phyloP scores from a whole-genome alignment of 2,888 invertebrate genomes.

The Drosophila prostipennis region DNA sequence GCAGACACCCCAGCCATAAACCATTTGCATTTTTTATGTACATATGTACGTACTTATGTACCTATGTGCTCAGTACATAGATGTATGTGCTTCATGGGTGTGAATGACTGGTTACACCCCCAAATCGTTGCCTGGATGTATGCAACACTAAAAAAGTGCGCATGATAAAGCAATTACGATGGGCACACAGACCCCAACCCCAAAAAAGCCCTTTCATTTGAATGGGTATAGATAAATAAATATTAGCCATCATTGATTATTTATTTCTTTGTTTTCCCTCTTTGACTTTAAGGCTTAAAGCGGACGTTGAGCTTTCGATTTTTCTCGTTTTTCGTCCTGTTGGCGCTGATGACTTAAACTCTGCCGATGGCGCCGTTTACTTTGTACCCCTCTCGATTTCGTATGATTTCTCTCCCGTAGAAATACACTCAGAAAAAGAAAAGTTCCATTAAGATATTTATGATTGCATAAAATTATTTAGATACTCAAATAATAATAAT shows the following conservation, averaged over 20 bases:
- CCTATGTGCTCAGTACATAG: constrained; percentile 27
- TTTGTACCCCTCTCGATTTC: constrained; percentile 20
- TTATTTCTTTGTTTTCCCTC: constrained; percentile 45
- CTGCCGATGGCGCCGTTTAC: constrained; percentile 68
- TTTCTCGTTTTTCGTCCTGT: constrained; percentile 36
- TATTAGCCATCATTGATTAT: constrained; percentile 27
- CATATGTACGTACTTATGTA: constrained; percentile 22
- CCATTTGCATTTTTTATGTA: constrained; percentile 47
- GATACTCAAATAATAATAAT: too few species aligned
- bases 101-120: constrained; percentile 58
- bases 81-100: constrained; percentile 38
- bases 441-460: too few species aligned
- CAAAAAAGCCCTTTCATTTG: constrained; percentile 5
- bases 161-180: constrained; percentile 40
- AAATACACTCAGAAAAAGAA: constrained; percentile 14
- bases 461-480: too few species aligned
- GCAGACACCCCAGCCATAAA: constrained; percentile 57
- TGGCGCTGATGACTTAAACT: constrained; percentile 75
- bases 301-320: constrained; percentile 40
- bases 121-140: constrained; percentile 67
- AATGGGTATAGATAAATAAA: constrained; percentile 25
- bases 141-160: constrained; percentile 76
- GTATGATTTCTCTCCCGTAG: constrained; percentile 15
- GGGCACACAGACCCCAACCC: constrained; percentile 14
- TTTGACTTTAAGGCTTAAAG: constrained; percentile 73